Base-by-base conservation (phyloP, 2,113 vertebrate species). In the Zosterops lateralis region DNA sequence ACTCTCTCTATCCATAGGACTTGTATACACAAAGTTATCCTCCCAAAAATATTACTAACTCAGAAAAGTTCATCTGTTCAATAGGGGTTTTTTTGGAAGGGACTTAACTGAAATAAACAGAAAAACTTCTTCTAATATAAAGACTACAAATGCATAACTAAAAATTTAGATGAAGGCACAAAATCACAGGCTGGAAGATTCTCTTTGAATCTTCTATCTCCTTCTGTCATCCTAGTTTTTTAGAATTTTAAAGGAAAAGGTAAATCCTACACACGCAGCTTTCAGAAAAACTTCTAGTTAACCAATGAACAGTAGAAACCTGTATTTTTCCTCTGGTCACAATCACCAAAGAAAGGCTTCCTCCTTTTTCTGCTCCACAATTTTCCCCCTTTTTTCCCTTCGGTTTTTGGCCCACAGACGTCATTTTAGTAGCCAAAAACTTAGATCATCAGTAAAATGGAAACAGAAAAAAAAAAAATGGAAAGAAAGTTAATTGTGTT, bases 1-100 rank as follows among this genome's bases (percentile, higher is more conserved):
- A 36, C 3, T 32, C 7, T 25, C 15, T 16, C 6, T 31, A 18
- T 7, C 7, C 1, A n/a, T 5, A 14, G 0, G 3, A 48, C 6
- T 8, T 18, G 10, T 9, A 47, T 48, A 62, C 14, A 82, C 25
- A 56, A 75, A 80, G 8, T 13, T 58, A 36, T 6, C 7, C 12
- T 32, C 17, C 6, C 2, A 78, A 53, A 78, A 67, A 45, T 40
- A 31, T 19, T 61, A 44, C 21, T 17, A 36, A 77, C 12, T 61
- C 28, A 71, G 51, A 45, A 75, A 87, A 90, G 9, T 28, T 19
- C 8, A 47, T 51, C 26, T 66, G 5, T 89, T 60, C 47, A 48
- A 13, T 17, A 8, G 6, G 4, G 15, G 6, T 5, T 7, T 60
- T 76, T 91, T 62, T 42, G 28, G 19, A 77, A 77, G 50, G 26